Evolutionary conservation across 2,113 vertebrate genomes (phyloP).

Genomic region (Lutjanus erythropterus): DNA sequence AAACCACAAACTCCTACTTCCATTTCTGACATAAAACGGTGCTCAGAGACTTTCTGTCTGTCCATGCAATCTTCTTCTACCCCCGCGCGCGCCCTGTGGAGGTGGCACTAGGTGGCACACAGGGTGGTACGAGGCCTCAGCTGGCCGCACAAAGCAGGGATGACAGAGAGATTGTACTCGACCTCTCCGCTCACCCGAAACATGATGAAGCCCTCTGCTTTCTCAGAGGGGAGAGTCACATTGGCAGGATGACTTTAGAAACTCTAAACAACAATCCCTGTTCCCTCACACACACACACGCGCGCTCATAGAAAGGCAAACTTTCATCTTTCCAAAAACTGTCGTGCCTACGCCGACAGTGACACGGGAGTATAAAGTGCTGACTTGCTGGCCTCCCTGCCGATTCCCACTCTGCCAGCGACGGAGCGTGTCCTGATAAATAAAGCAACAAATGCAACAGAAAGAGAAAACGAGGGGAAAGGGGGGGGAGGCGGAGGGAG

Average conservation of each 20-base stretch:
- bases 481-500: constrained; percentile 16
- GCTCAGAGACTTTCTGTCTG: constrained; percentile 43
- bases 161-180: constrained; percentile 63
- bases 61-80: constrained; percentile 20
- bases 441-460: constrained; percentile 73
- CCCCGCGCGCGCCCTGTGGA: constrained; percentile 22
- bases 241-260: constrained; percentile 64
- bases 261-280: constrained; percentile 60
- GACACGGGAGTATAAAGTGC: constrained; percentile 57
- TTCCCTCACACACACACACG: constrained; percentile 9
- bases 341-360: constrained; percentile 38
- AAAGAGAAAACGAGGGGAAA: constrained; percentile 50
- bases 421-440: constrained; percentile 74
- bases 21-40: constrained; percentile 39
- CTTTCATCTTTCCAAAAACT: constrained; percentile 58
- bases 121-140: constrained; percentile 32
- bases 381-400: constrained; percentile 70
- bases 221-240: constrained; percentile 65
- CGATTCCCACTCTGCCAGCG: constrained; percentile 48
- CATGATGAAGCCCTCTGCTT: constrained; percentile 64
- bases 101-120: constrained; percentile 30
- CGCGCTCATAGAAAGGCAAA: constrained; percentile 32
- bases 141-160: constrained; percentile 52
- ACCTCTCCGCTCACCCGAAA: constrained; percentile 68
- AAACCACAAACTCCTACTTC: constrained; percentile 23